These are phyloP conservation scores for Apodemia hepburni DNA, from an alignment of 2,888 invertebrate genomes.

Conservation along the genomic window DNA sequence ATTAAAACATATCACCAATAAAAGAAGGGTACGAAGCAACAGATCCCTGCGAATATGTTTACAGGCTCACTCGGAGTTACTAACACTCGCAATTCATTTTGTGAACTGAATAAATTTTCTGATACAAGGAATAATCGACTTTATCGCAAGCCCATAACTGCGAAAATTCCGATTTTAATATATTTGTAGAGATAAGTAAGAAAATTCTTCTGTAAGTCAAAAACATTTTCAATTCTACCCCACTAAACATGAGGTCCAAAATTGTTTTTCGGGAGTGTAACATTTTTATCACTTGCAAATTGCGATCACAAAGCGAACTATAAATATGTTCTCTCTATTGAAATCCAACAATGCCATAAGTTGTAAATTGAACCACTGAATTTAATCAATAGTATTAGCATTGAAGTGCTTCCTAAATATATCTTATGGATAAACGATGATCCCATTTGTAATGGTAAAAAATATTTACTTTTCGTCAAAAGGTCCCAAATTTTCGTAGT, in stretches of 20 bases:
- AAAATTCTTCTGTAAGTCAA: slow-evolving; percentile 40
- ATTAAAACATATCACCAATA: slow-evolving; percentile 49
- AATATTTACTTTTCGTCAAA: no score
- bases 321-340: slow-evolving; percentile 72
- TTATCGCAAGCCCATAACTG: slow-evolving; percentile 46
- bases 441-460: no score
- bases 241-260: slow-evolving; percentile 42
- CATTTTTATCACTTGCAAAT: slow-evolving; percentile 64
- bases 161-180: slow-evolving; percentile 45
- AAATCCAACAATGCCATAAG: slow-evolving; percentile 69
- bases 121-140: slow-evolving; percentile 56
- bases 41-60: slow-evolving; percentile 78
- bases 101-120: slow-evolving; percentile 76
- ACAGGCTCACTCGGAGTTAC: slow-evolving; percentile 77
- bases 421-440: no score
- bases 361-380: slow-evolving; percentile 43
- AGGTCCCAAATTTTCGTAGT: no score
- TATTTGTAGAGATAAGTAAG: slow-evolving; percentile 59
- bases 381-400: background rate
- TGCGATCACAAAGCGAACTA: slow-evolving; percentile 62
- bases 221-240: slow-evolving; percentile 49
- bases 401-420: no score
- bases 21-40: slow-evolving; percentile 68
- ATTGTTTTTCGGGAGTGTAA: slow-evolving; percentile 34
- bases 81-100: slow-evolving; percentile 80